Evolutionary conservation across 2,113 vertebrate species (phyloP), one percentile per base, ranked within the genome.

Genomic region (Calyptommatus sinebrachiatus): DNA sequence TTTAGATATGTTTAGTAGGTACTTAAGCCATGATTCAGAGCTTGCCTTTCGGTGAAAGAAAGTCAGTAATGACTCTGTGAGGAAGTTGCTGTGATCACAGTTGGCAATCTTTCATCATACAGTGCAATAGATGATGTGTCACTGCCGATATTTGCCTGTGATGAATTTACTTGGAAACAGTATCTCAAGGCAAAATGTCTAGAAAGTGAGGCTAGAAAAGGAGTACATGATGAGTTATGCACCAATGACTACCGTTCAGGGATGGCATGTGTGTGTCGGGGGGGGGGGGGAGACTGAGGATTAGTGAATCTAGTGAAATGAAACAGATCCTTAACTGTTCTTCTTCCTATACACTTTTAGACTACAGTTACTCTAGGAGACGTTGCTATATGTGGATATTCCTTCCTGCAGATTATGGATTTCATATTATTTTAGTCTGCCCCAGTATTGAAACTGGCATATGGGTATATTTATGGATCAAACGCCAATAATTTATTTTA

Each of bases 101-200:
- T 7, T 5, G 62, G 35, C 50, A 90, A 81, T 79, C 60, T 81
- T 89, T 87, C 53, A 73, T 75, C 74, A 70, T 50, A 18, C 67
- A 82, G 8, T 22, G 20, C 14, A 86, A 65, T 66, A 21, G 2
- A 31, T 45, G 12, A 84, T 1, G 14, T 86, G 79, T 78, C 61
- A 85, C 16, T 29, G 31, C 46, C 77, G 73, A 75, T 86, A 71
- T 1, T 85, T 84, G 79, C 12, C 73, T 74, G 71, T 89, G 84
- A 87, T 80, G 48, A 70, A 87, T 89, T 89, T 86, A 82, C 24
- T 80, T 80, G 31, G 68, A 78, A 41, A 2, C 5, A 79, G 65
- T 70, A 48, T 20, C 67, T 48, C 73, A 20, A 83, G 78, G 57
- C 7, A 86, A 87, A 87, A 80, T 41, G 3, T 57, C 35, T 29